These are phyloP conservation scores for Pimephales promelas DNA, from an alignment of 2,113 vertebrate genomes.

Conservation along the genomic window DNA sequence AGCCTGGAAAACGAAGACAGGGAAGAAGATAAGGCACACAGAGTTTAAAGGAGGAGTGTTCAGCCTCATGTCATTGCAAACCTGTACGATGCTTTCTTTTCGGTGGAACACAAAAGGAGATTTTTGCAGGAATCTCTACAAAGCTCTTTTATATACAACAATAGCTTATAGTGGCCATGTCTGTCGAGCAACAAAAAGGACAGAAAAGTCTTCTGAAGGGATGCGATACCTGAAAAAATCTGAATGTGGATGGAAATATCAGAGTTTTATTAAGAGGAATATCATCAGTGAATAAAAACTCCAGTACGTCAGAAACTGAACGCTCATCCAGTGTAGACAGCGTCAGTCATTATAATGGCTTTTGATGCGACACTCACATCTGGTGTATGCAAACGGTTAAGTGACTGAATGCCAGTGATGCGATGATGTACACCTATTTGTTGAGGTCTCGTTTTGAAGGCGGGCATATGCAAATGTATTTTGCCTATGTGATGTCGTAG, in stretches of 20 bases:
- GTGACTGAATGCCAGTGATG: too few relatives aligned
- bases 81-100: neutral
- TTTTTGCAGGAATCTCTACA: neutral
- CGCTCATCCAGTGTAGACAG: too few relatives aligned
- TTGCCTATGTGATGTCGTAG: too few relatives aligned
- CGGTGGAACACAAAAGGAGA: neutral
- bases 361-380: too few relatives aligned
- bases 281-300: neutral
- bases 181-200: neutral
- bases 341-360: too few relatives aligned
- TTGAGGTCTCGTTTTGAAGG: too few relatives aligned
- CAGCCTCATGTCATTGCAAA: neutral
- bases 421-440: too few relatives aligned
- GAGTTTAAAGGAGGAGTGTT: slow-evolving; percentile 2
- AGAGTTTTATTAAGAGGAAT: neutral
- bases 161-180: neutral
- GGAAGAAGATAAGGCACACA: slow-evolving; percentile 44
- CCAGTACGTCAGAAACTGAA: too few relatives aligned
- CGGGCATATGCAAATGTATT: too few relatives aligned
- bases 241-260: neutral
- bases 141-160: neutral
- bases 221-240: neutral
- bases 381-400: too few relatives aligned
- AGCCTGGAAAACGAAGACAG: slow-evolving; percentile 28
- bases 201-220: neutral